Evolutionary conservation across 2,113 vertebrate genomes (phyloP).

Genomic region (Sander lucioperca): DNA sequence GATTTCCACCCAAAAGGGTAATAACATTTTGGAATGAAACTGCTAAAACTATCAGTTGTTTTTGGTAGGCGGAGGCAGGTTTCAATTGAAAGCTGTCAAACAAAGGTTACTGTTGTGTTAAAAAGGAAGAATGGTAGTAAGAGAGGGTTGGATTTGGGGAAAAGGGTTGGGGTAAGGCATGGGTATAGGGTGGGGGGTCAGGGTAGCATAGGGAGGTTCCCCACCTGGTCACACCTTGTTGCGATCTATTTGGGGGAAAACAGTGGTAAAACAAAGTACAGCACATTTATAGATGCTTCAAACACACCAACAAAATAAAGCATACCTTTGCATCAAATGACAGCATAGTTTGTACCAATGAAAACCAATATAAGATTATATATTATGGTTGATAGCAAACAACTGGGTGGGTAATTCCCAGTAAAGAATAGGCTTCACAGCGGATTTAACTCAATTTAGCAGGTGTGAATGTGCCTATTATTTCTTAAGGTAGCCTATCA

Average conservation of each 20-base stretch:
- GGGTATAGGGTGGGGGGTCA: slow-evolving; percentile 29
- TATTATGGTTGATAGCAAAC: slow-evolving; percentile 46
- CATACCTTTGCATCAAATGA: slow-evolving; percentile 67
- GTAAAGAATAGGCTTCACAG: background rate
- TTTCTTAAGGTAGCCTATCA: slow-evolving; percentile 18
- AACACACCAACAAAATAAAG: slow-evolving; percentile 70
- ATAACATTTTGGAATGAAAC: slow-evolving; percentile 9
- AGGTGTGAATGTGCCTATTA: slow-evolving; percentile 2
- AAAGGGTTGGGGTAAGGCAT: slow-evolving; percentile 17
- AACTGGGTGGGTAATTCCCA: slow-evolving; percentile 14
- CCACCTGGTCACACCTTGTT: slow-evolving; percentile 87
- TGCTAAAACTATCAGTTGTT: background rate
- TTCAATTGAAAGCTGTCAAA: slow-evolving; percentile 76
- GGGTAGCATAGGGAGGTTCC: slow-evolving; percentile 71
- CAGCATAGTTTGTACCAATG: slow-evolving; percentile 18
- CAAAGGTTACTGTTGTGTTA: slow-evolving; percentile 47
- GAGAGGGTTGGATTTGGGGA: slow-evolving; percentile 20
- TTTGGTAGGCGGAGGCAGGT: slow-evolving; percentile 33
- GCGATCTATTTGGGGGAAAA: slow-evolving; percentile 86
- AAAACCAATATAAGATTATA: slow-evolving; percentile 2
- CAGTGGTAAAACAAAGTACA: slow-evolving; percentile 82
- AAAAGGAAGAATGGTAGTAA: slow-evolving; percentile 50
- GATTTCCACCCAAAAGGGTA: background rate
- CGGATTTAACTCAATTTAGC: background rate
- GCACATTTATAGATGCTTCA: slow-evolving; percentile 82